phyloP scores from a whole-genome alignment of 2,113 vertebrate species.

The Anser cygnoides region DNA sequence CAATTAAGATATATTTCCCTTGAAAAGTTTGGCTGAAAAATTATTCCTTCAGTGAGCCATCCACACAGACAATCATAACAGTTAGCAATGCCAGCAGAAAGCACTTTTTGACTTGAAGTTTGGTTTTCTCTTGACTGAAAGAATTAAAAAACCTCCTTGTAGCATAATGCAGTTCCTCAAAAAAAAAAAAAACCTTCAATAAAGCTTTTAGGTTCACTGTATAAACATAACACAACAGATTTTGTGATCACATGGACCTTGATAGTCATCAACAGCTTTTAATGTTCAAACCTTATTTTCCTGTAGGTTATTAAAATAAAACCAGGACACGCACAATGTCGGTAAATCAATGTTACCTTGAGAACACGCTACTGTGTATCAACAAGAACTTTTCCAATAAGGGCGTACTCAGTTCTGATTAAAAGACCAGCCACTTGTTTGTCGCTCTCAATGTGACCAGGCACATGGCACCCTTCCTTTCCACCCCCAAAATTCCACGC shows the following conservation, averaged over 20 bases:
- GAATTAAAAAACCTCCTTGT: background rate
- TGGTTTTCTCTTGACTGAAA: background rate
- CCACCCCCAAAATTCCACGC: background rate
- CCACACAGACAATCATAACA: background rate
- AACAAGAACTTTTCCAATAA: background rate
- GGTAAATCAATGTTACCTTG: background rate
- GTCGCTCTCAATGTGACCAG: no score
- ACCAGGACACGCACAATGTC: background rate
- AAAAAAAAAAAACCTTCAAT: background rate
- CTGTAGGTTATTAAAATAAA: background rate
- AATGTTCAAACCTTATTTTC: background rate
- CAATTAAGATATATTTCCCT: background rate
- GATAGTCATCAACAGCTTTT: background rate
- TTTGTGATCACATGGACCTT: rapidly evolving
- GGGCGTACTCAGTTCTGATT: rapidly evolving
- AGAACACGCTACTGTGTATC: background rate
- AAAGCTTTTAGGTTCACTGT: background rate
- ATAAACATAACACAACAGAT: background rate
- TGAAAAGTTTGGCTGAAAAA: background rate
- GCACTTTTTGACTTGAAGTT: background rate
- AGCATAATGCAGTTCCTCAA: background rate
- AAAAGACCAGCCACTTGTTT: background rate
- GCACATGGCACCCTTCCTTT: background rate
- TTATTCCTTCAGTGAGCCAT: background rate
- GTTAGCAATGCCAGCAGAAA: background rate